Evolutionary conservation across 1,140 invertebrate genomes (phyloP).

Genomic region (Drosophila persimilis): DNA sequence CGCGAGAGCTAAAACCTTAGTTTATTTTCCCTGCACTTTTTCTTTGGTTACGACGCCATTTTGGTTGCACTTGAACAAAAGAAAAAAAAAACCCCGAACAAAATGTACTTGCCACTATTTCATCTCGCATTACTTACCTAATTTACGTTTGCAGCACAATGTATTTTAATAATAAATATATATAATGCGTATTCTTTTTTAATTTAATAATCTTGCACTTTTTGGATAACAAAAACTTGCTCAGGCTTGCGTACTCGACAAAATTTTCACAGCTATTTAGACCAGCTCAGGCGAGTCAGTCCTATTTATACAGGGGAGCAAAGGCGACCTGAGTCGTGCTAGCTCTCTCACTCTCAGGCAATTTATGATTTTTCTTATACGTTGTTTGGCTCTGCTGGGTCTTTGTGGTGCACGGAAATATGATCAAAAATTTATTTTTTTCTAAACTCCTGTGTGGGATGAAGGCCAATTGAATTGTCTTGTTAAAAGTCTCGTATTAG

Average conservation of each 20-base stretch:
- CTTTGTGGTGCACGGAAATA: no score
- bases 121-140: conserved; percentile 24
- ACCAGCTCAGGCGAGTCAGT: not conserved
- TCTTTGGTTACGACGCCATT: conserved; percentile 27
- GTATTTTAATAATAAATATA: not conserved
- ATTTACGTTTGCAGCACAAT: conserved; percentile 14
- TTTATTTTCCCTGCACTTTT: conserved; percentile 34
- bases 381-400: not conserved
- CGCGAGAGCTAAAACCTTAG: not conserved
- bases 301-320: conserved; percentile 38
- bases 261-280: conserved; percentile 31
- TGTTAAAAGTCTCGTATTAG: not conserved
- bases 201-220: conserved; percentile 22
- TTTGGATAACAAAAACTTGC: conserved; percentile 48
- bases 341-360: conserved; percentile 11
- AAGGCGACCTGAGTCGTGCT: not conserved
- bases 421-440: not conserved
- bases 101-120: not conserved
- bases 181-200: conserved; percentile 7
- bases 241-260: conserved; percentile 16
- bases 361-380: not conserved
- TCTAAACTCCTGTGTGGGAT: not conserved
- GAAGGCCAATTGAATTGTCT: not conserved
- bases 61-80: conserved; percentile 1
- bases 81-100: not conserved